Base-by-base conservation (phyloP, 2,888 invertebrate genomes). In the Eueremaeus valkanovi region DNA sequence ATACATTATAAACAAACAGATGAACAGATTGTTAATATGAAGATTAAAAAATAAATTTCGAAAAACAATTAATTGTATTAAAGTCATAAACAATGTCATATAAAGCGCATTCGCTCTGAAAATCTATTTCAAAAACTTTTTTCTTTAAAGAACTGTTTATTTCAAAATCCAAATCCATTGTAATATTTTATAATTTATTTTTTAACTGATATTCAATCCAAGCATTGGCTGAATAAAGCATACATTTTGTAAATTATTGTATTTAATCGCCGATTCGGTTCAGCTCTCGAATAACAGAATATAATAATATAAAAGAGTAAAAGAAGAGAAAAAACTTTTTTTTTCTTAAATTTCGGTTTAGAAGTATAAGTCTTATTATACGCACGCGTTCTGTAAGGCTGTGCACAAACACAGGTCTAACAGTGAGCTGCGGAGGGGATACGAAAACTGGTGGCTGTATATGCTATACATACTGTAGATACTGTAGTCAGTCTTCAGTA, bases 321-420 rank as follows among this genome's bases (percentile, higher is more conserved):
- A n/a, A 33, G n/a, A 63, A 63, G 31, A 63, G 33, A 33, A n/a
- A 33, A 63, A 63, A 63, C n/a, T n/a, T 33, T 33, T 63, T n/a
- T 61, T 63, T 63, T 63, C 63, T 63, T 63, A 31, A 63, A 63
- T 13, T 63, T 63, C n/a, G 31, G 31, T 63, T 63, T 31, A 33
- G 33, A 33, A 33, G 18, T 36, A 33, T 63, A 33, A n/a, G 63
- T n/a, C n/a, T n/a, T n/a, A 55, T 9, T 33, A 31, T 31, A 33
- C 63, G 63, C 63, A 63, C 63, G n/a, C 63, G 63, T 36, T 33
- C 5, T 31, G 8, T 18, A 8, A 33, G n/a, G 31, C 33, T 33
- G 31, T 63, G 6, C n/a, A 63, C n/a, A n/a, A n/a, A 18, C 33
- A 33, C 63, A 18, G 63, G 63, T 11, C n/a, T 33, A 31, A n/a